phyloP scores from a whole-genome alignment of 2,888 invertebrate species.

The Schrankia costaestrigalis region DNA sequence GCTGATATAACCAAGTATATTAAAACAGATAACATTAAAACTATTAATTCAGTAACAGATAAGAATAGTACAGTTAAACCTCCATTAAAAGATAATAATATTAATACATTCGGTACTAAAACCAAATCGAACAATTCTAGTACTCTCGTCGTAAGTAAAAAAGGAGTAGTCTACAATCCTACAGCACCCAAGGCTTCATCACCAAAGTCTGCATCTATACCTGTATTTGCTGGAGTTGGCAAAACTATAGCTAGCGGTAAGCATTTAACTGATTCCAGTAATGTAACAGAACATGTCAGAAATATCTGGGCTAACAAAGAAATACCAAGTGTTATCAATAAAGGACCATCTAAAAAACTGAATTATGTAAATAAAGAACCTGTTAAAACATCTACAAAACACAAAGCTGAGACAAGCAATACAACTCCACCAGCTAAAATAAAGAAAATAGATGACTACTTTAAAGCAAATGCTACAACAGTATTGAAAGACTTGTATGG shows the following conservation, averaged over 20 bases:
- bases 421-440: constrained; percentile 55
- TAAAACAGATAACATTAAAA: constrained; percentile 40
- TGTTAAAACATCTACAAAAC: constrained; percentile 28
- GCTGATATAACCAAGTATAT: constrained; percentile 62
- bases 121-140: constrained; percentile 36
- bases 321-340: constrained; percentile 16
- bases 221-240: constrained; percentile 39
- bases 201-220: too few relatives aligned
- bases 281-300: constrained; percentile 40
- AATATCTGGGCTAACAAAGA: constrained; percentile 48
- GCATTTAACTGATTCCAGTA: constrained; percentile 20
- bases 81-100: constrained; percentile 36
- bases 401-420: constrained; percentile 33
- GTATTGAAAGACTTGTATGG: constrained; percentile 69
- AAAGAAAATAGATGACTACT: constrained; percentile 67
- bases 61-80: constrained; percentile 17
- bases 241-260: constrained; percentile 26
- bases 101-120: constrained; percentile 22
- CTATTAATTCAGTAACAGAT: constrained; percentile 15
- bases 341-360: constrained; percentile 2
- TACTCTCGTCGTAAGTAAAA: constrained; percentile 37
- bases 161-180: constrained; percentile 37
- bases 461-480: constrained; percentile 45
- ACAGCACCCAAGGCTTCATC: constrained; percentile 21
- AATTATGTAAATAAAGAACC: constrained; percentile 3